Evolutionary conservation across 2,888 invertebrate species (phyloP).

Genomic region (Terebella lapidaria): DNA sequence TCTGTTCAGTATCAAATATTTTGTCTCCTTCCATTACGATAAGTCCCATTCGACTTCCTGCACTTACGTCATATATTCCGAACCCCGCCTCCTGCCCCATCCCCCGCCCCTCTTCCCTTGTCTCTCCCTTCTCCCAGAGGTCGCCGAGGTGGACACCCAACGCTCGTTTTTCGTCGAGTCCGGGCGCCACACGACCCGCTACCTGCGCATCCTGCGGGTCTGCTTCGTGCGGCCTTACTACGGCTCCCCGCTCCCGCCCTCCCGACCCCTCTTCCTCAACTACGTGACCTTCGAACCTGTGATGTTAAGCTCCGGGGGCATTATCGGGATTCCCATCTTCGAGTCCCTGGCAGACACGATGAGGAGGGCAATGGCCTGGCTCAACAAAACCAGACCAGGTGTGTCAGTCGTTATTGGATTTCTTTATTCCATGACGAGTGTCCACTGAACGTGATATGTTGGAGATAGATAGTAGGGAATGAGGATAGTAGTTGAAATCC

Average conservation of each 20-base stretch:
- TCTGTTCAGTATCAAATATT: too few species aligned
- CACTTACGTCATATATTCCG: too few species aligned
- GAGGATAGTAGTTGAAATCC: too few species aligned
- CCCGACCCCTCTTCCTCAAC: not conserved
- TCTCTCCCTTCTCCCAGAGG: constrained; percentile 3
- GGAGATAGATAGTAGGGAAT: too few species aligned
- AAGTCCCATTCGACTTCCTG: too few species aligned
- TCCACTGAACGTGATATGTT: too few species aligned
- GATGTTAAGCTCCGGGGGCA: constrained; percentile 28
- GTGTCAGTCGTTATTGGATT: too few species aligned
- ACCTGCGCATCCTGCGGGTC: constrained; percentile 26
- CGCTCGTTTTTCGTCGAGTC: constrained; percentile 29
- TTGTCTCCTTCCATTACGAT: too few species aligned
- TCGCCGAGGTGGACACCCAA: constrained; percentile 26
- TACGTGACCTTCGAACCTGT: constrained; percentile 22
- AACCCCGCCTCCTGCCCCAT: too few species aligned
- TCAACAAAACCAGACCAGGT: constrained; percentile 21
- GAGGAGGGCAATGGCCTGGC: constrained; percentile 27
- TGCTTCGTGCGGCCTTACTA: constrained; percentile 27
- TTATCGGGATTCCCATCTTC: constrained; percentile 29
- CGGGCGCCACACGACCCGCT: constrained; percentile 27
- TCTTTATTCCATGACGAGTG: too few species aligned
- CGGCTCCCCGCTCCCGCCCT: constrained; percentile 2
- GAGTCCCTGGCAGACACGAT: constrained; percentile 26
- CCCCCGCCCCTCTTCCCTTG: too few species aligned